These are phyloP conservation scores for Brachionus calyciflorus DNA, from an alignment of 1,140 invertebrate genomes.

Conservation along the genomic window DNA sequence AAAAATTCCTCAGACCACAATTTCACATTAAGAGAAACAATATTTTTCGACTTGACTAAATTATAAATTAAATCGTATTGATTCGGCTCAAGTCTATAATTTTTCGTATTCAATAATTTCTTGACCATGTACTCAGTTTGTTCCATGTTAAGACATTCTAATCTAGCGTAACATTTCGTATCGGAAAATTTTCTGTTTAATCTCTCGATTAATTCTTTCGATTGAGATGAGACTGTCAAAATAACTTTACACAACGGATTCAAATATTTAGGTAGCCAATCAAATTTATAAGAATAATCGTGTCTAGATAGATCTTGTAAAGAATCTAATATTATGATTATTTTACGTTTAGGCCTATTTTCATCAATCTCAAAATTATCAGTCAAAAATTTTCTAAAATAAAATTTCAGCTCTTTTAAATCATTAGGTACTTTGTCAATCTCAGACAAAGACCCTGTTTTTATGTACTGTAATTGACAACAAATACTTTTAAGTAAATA, in stretches of 20 bases:
- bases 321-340: constrained; percentile 43
- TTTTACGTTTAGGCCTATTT: not conserved
- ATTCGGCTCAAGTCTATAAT: constrained; percentile 8
- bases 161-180: not conserved
- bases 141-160: not conserved
- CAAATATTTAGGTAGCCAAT: constrained; percentile 39
- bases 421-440: constrained; percentile 11
- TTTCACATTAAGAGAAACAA: constrained; percentile 6
- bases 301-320: constrained; percentile 13
- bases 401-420: not conserved
- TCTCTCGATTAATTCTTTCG: constrained; percentile 10
- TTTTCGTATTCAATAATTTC: not conserved
- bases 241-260: constrained; percentile 12
- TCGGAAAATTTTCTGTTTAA: constrained; percentile 41
- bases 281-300: constrained; percentile 23
- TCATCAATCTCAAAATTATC: not conserved
- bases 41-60: constrained; percentile 2
- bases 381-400: constrained; percentile 18
- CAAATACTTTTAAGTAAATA: constrained; percentile 39
- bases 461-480: constrained; percentile 42
- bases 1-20: constrained; percentile 28
- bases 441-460: not conserved
- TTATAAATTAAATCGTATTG: constrained; percentile 10
- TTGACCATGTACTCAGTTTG: constrained; percentile 31
- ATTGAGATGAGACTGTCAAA: constrained; percentile 2